Evolutionary conservation across 2,113 vertebrate genomes (phyloP).

Genomic region (Dolichallabes microphthalmus): DNA sequence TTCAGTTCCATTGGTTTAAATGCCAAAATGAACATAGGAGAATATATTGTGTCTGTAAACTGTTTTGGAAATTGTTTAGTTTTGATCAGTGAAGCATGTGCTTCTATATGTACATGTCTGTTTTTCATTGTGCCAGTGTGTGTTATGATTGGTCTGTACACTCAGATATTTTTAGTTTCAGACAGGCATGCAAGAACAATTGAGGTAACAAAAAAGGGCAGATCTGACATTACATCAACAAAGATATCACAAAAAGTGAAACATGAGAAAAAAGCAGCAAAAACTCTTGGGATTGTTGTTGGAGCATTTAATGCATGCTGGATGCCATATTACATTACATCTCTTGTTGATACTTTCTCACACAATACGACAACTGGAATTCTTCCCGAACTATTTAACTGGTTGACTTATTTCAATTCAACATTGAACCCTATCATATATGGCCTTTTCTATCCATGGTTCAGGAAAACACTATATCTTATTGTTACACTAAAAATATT

Average conservation of each 20-base stretch:
- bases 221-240: background rate
- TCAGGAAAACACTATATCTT: constrained; percentile 54
- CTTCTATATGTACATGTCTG: constrained; percentile 3
- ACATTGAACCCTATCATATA: constrained; percentile 62
- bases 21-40: background rate
- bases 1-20: constrained; percentile 48
- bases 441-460: constrained; percentile 61
- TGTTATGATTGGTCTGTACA: constrained; percentile 57
- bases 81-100: constrained; percentile 48
- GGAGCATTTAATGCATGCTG: constrained; percentile 56
- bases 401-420: constrained; percentile 59
- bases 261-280: constrained; percentile 59
- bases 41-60: background rate
- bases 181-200: constrained; percentile 50
- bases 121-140: constrained; percentile 51
- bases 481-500: constrained; percentile 57
- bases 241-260: constrained; percentile 17
- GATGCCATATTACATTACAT: constrained; percentile 55
- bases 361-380: constrained; percentile 50
- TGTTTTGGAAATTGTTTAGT: constrained; percentile 56
- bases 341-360: constrained; percentile 51
- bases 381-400: constrained; percentile 56
- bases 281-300: constrained; percentile 58
- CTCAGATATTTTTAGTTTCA: constrained; percentile 55
- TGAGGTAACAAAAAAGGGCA: constrained; percentile 27